Base-by-base conservation (phyloP, 2,797 vertebrate species). In the Falco biarmicus region DNA sequence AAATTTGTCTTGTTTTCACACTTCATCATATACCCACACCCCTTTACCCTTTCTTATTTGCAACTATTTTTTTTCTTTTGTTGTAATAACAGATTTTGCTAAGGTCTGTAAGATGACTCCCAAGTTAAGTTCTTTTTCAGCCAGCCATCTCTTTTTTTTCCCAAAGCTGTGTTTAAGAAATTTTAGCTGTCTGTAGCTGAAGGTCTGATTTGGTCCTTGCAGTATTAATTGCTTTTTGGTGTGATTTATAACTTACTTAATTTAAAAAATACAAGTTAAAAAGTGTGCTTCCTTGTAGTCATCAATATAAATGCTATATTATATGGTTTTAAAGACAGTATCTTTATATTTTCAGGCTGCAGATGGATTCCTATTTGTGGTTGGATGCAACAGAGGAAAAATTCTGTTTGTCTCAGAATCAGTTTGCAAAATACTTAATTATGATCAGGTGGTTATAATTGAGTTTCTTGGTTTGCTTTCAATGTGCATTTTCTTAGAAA, bases 381-480 rank as follows among this genome's bases (percentile, higher is more conserved):
- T 99, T 96, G 99, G 99, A 97, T 99, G 99, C 96, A 99, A 99
- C 98, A 98, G 99, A 97, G 99, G 99, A 94, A 99, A 99, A 98
- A 99, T 99, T 96, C 97, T 99, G 90, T 99, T 99, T 96, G 98
- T 99, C 96, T 99, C 99, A 19, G 99, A 99, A 97, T 99, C 99
- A 16, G 98, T 99, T 97, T 99, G 98, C 94, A 99, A 99, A 98
- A 99, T 98, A 87, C 98, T 99, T 89, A 99, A 99, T 97, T 99
- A 99, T 96, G 99, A 98, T 97, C 99, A 98, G 98, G 99, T 99
- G 98, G 93, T 95, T 92, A 89, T 77, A 68, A 68, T 15, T 80
- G 34, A 87, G 7, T 70, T 73, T 93, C 53, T 93, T 87, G 6
- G 10, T 74, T 82, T 96, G 56, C 60, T 94, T 85, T 91, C 84